These are phyloP conservation scores for Austrolebias charrua DNA, from an alignment of 2,797 vertebrate species.

Conservation along the genomic window DNA sequence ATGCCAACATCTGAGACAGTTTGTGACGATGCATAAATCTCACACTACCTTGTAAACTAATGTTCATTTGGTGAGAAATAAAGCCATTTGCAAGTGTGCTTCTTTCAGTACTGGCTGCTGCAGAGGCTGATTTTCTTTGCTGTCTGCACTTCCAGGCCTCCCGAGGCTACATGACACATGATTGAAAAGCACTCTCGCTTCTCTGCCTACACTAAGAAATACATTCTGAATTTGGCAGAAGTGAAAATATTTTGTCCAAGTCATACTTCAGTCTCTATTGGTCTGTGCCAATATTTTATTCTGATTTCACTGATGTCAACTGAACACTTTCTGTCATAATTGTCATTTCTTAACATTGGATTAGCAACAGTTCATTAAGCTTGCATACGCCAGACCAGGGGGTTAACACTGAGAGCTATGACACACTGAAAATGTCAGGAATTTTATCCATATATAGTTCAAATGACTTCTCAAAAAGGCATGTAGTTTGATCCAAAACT, in stretches of 20 bases:
- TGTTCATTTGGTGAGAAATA: too few species aligned
- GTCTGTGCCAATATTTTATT: constrained; percentile 2
- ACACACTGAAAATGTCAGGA: constrained; percentile 1
- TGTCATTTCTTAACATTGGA: background rate
- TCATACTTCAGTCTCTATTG: constrained; percentile 18
- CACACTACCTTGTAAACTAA: background rate
- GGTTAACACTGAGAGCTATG: background rate
- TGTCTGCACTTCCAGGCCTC: constrained; percentile 29
- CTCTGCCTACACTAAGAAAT: constrained; percentile 27
- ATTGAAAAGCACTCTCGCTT: constrained; percentile 40
- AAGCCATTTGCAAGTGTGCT: background rate
- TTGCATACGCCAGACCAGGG: background rate
- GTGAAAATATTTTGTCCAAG: constrained; percentile 27
- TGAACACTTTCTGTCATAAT: background rate
- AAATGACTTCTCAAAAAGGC: constrained; percentile 24
- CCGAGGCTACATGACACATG: constrained; percentile 33
- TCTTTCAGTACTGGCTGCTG: constrained; percentile 7
- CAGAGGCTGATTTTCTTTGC: constrained; percentile 33
- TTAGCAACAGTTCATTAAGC: background rate
- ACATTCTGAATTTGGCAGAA: constrained; percentile 24
- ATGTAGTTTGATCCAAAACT: constrained; percentile 7
- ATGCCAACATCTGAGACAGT: constrained; percentile 1
- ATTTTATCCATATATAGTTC: constrained; percentile 9
- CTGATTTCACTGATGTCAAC: constrained; percentile 15
- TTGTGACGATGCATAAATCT: background rate